Evolutionary conservation across 64 coral and sea anemone species (phyloP).

Genomic region (Cladopsammia gracilis): DNA sequence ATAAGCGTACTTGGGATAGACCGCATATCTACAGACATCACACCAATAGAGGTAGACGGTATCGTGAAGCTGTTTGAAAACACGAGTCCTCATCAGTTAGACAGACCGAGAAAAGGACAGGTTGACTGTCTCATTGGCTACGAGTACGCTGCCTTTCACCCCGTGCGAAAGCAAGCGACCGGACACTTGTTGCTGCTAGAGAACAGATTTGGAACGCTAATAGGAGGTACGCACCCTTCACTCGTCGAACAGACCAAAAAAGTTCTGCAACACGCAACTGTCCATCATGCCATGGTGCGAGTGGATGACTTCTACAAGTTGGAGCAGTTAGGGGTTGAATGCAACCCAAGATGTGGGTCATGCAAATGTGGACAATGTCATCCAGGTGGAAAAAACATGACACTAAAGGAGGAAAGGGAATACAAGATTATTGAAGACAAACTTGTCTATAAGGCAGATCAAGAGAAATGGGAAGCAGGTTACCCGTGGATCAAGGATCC

Average conservation of each 20-base stretch:
- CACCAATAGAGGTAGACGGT: not conserved
- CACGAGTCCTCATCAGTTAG: not conserved
- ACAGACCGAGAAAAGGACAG: not conserved
- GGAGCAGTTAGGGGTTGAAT: constrained; percentile 23
- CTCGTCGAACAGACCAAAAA: not conserved
- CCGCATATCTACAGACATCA: not conserved
- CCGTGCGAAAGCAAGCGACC: not conserved
- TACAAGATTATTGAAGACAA: constrained; percentile 10
- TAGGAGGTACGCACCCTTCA: constrained; percentile 1
- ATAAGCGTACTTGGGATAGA: not conserved
- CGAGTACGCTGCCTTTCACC: not conserved
- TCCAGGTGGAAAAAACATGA: not conserved
- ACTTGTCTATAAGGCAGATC: not conserved
- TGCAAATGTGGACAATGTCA: constrained; percentile 22
- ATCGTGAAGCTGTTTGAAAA: not conserved
- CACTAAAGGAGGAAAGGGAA: constrained; percentile 24
- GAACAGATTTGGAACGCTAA: not conserved
- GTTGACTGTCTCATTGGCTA: not conserved
- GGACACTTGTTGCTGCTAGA: not conserved
- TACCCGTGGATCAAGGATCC: constrained; percentile 11
- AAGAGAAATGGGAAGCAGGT: not conserved
- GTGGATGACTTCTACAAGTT: not conserved
- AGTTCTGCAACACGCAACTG: too few relatives aligned
- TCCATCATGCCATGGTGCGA: not conserved
- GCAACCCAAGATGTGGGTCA: not conserved